Evolutionary conservation across 2,113 vertebrate genomes (phyloP).

Genomic region (Eubucco bourcierii): DNA sequence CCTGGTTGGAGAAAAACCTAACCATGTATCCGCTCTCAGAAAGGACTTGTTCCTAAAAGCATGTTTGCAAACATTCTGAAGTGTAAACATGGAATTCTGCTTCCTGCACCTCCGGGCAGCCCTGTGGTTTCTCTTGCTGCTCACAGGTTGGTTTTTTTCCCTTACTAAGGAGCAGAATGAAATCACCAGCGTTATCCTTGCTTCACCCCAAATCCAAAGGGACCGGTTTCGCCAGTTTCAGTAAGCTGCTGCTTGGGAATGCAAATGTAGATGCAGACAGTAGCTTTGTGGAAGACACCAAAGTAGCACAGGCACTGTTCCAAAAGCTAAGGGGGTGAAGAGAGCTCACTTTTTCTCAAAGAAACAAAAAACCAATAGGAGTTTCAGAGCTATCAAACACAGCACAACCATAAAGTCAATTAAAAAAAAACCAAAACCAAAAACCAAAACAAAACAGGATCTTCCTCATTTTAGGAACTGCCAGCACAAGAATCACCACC

Average conservation of each 20-base stretch:
- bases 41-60: background rate
- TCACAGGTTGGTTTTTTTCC: background rate
- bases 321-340: background rate
- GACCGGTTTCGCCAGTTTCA: conserved; percentile 51
- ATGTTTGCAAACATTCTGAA: background rate
- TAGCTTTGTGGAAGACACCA: background rate
- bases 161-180: conserved; percentile 6
- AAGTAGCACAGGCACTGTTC: background rate
- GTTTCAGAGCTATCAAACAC: background rate
- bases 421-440: too few relatives aligned
- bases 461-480: background rate
- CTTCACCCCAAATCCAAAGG: conserved; percentile 6
- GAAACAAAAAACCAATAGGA: background rate
- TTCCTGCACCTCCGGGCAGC: background rate
- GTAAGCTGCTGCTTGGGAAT: conserved; percentile 9
- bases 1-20: background rate
- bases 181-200: background rate
- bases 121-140: background rate
- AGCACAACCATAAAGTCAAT: background rate
- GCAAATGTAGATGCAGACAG: conserved; percentile 30
- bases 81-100: background rate
- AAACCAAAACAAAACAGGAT: background rate
- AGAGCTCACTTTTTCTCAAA: background rate
- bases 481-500: background rate
- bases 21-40: background rate